Conservation (phyloP, 2,888 invertebrate genomes). For the Pyrocoelia pectoralis region DNA sequence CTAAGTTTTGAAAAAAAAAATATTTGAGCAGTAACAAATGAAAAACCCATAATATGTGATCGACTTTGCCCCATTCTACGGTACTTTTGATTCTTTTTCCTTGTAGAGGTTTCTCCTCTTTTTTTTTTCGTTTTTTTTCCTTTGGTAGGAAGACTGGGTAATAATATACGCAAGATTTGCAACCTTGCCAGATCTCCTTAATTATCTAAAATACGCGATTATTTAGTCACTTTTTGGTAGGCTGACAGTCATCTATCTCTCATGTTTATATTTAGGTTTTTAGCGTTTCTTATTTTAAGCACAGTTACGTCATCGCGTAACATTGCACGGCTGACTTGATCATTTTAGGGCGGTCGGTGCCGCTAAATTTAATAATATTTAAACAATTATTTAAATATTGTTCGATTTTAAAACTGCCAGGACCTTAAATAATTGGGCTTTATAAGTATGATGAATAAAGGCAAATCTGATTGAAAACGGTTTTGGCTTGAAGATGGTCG, state of each 20-base stretch:
- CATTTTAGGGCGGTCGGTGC: constrained; percentile 32
- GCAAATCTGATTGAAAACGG: constrained; percentile 21
- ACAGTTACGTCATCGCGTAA: constrained; percentile 19
- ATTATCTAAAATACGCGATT: background rate
- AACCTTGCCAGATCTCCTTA: constrained; percentile 24
- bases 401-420: constrained; percentile 41
- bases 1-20: too few species aligned
- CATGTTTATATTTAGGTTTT: constrained; percentile 42
- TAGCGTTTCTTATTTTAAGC: constrained; percentile 20
- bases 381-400: constrained; percentile 31
- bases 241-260: constrained; percentile 58
- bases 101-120: background rate
- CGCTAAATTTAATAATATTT: constrained; percentile 27
- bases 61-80: too few species aligned
- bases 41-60: too few species aligned
- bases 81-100: background rate
- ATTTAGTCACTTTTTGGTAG: constrained; percentile 14
- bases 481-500: constrained; percentile 4
- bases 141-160: constrained; percentile 19
- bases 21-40: too few species aligned
- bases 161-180: constrained; percentile 11
- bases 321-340: constrained; percentile 19
- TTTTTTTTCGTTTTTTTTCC: background rate
- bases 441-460: constrained; percentile 1
- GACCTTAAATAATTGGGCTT: constrained; percentile 15